Evolutionary conservation across 2,113 vertebrate genomes (phyloP).

Genomic region (Pyxicephalus adspersus): DNA sequence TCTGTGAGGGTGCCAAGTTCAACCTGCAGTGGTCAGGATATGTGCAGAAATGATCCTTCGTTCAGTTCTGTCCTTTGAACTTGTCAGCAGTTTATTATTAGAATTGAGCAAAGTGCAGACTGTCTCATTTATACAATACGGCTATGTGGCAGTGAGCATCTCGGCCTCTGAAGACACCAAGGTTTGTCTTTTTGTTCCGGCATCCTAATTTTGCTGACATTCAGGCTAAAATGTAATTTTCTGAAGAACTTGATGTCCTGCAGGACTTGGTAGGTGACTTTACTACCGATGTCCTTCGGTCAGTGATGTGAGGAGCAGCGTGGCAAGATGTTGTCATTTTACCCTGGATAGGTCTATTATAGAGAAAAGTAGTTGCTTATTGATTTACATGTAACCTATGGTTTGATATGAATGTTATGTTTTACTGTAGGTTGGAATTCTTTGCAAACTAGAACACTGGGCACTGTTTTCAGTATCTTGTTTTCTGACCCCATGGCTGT

Average conservation of each 20-base stretch:
- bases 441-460: neutral
- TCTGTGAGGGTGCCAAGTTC: too few species aligned
- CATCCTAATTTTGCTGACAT: neutral
- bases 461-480: neutral
- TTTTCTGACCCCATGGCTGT: neutral
- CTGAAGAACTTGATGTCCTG: too few species aligned
- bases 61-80: conserved; percentile 40
- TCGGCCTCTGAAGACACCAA: neutral
- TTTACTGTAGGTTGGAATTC: neutral
- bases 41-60: neutral
- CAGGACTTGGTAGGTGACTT: too few species aligned
- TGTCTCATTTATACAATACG: neutral
- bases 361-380: too few species aligned
- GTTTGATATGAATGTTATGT: neutral
- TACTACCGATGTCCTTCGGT: too few species aligned
- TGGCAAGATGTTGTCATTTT: too few species aligned
- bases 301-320: too few species aligned
- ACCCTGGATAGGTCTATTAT: too few species aligned
- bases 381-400: too few species aligned
- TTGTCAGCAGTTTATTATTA: conserved; percentile 9
- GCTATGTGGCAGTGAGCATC: neutral
- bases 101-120: conserved; percentile 23
- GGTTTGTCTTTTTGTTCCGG: neutral
- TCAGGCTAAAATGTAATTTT: neutral
- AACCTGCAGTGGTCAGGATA: neutral